These are phyloP conservation scores for Lathronympha strigana DNA, from an alignment of 2,888 invertebrate species.

Conservation along the genomic window DNA sequence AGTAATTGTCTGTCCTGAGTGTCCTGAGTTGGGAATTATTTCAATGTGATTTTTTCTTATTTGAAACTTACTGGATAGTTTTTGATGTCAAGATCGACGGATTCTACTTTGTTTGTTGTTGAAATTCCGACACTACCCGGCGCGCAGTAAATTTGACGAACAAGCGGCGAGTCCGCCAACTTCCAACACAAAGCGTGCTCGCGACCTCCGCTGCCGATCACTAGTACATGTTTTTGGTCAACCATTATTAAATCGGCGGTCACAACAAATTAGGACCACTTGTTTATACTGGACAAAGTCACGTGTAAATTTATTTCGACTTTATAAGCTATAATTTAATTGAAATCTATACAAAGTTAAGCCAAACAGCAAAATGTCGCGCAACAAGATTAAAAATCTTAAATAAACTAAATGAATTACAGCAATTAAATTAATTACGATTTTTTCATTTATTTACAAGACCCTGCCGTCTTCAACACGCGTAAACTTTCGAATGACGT, in stretches of 20 bases:
- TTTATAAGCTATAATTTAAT: neutral
- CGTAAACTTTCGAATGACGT: slow-evolving; percentile 69
- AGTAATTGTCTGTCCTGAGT: neutral
- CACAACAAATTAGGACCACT: slow-evolving; percentile 35
- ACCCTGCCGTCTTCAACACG: slow-evolving; percentile 58
- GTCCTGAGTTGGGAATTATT: neutral
- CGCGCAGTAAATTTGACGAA: slow-evolving; percentile 89
- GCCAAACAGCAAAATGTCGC: neutral
- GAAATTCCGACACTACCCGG: slow-evolving; percentile 96
- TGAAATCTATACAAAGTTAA: neutral
- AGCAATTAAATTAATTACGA: slow-evolving; percentile 34
- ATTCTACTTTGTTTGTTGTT: slow-evolving; percentile 87
- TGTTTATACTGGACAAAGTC: slow-evolving; percentile 42
- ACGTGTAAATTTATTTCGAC: slow-evolving; percentile 51
- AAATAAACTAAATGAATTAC: slow-evolving; percentile 25
- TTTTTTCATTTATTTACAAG: slow-evolving; percentile 41
- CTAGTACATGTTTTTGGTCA: slow-evolving; percentile 85
- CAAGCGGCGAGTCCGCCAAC: slow-evolving; percentile 90
- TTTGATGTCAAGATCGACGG: slow-evolving; percentile 86
- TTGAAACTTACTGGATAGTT: slow-evolving; percentile 86
- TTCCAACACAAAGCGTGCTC: slow-evolving; percentile 99
- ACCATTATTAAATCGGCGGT: slow-evolving; percentile 55
- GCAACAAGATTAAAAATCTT: neutral
- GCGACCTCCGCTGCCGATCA: slow-evolving; percentile 96
- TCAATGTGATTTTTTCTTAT: slow-evolving; percentile 9